These are phyloP conservation scores for Drosophila demipolita DNA, from an alignment of 2,888 invertebrate species.

Conservation along the genomic window DNA sequence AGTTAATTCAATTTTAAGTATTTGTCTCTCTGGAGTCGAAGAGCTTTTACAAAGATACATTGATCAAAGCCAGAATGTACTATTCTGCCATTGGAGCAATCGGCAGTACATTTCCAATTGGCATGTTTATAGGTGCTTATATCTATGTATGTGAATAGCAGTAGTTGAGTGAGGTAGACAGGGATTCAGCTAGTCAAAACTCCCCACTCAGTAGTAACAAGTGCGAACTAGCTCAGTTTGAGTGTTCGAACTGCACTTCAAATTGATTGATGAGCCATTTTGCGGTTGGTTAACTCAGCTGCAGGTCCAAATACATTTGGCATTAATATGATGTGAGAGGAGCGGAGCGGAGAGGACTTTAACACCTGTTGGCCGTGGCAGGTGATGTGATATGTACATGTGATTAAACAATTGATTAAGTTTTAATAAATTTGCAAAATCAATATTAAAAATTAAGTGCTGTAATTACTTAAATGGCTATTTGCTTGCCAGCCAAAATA, in stretches of 20 bases:
- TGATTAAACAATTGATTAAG: constrained; percentile 78
- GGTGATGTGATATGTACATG: constrained; percentile 26
- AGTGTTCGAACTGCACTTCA: not conserved
- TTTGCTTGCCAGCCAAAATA: constrained; percentile 73
- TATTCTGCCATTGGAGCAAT: not conserved
- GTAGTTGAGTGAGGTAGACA: not conserved
- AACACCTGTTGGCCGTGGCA: constrained; percentile 29
- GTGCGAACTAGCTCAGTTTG: not conserved
- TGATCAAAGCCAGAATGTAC: not conserved
- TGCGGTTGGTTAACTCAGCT: not conserved
- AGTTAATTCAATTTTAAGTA: not conserved
- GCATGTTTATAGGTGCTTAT: not conserved
- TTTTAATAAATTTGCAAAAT: constrained; percentile 81
- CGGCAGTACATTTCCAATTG: not conserved
- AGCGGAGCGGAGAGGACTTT: not conserved
- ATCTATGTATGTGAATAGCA: not conserved
- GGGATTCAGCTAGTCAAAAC: not conserved
- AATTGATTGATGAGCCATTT: constrained; percentile 9
- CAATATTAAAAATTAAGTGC: constrained; percentile 80
- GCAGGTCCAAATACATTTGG: not conserved
- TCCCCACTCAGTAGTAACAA: not conserved
- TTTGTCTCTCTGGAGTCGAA: not conserved
- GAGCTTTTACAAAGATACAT: not conserved
- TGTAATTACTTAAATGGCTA: constrained; percentile 79
- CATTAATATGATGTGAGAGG: not conserved